Percentiles rank a stretch among this genome's conserved stretches.
Evolutionary conservation across 92 coral and sea anemone genomes (phyloP).

Genomic region (Virgularia gustaviana): DNA sequence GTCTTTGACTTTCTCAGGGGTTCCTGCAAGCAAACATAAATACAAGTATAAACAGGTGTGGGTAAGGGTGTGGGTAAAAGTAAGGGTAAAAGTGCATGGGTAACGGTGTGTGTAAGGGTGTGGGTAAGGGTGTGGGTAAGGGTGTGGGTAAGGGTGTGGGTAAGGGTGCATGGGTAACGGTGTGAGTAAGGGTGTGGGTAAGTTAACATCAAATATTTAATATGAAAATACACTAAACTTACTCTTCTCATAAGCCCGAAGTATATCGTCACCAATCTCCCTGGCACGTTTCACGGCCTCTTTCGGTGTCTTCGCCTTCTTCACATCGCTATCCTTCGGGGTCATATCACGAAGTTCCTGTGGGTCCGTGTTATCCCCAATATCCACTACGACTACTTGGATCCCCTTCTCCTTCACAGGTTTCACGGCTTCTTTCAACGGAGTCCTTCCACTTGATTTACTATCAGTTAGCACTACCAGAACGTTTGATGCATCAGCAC

Average conservation of each 20-base stretch:
- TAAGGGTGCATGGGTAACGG: no score
- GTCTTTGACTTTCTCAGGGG: constrained; percentile 19
- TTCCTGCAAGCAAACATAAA: no score
- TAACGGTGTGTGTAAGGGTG: no score
- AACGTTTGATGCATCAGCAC: constrained; percentile 61
- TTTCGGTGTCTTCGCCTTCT: constrained; percentile 31
- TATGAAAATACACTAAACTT: no score
- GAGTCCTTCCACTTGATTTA: constrained; percentile 46
- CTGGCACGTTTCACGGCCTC: constrained; percentile 2
- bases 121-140: no score
- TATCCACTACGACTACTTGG: constrained; percentile 57
- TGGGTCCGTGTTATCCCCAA: constrained; percentile 43
- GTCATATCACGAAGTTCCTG: constrained; percentile 57
- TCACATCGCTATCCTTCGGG: constrained; percentile 53
- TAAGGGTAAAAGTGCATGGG: no score
- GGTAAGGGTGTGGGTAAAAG: no score
- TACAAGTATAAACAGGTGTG: no score
- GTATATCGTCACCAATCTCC: constrained; percentile 1
- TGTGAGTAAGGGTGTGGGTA: no score
- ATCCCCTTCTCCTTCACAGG: constrained; percentile 58
- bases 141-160: no score
- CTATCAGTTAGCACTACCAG: constrained; percentile 74
- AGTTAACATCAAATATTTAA: no score
- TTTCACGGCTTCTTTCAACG: constrained; percentile 45
- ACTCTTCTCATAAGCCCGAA: constrained; percentile 9